Conservation (phyloP, 2,888 invertebrate genomes). For the Trichacis sp. region DNA sequence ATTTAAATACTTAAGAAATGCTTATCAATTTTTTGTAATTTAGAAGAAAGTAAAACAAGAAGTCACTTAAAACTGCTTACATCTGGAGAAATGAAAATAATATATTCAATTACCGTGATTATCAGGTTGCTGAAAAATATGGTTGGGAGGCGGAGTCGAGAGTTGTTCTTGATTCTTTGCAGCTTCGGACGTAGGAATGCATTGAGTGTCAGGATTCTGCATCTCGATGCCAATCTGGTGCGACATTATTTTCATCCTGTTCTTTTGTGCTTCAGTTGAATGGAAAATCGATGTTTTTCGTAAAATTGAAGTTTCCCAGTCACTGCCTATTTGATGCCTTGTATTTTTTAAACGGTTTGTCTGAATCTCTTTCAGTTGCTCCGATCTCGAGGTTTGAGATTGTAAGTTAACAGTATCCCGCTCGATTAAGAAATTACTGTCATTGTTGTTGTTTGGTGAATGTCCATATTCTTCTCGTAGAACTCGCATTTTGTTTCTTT, state of each 20-base stretch:
- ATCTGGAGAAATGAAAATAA: no score
- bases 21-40: no score
- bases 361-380: slow-evolving; percentile 35
- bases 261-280: slow-evolving; percentile 48
- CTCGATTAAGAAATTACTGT: slow-evolving; percentile 13
- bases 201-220: not conserved
- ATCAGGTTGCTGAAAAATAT: slow-evolving; percentile 17
- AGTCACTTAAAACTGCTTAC: no score
- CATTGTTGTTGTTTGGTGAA: slow-evolving; percentile 55
- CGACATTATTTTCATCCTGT: slow-evolving; percentile 57
- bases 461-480: slow-evolving; percentile 74
- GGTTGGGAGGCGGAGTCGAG: slow-evolving; percentile 41
- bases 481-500: slow-evolving; percentile 74
- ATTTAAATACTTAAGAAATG: no score
- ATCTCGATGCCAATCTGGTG: slow-evolving; percentile 56
- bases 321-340: slow-evolving; percentile 38
- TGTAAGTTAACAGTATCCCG: slow-evolving; percentile 19
- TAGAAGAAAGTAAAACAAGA: no score
- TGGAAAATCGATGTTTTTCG: slow-evolving; percentile 15
- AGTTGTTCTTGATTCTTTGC: slow-evolving; percentile 64
- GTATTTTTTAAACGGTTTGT: slow-evolving; percentile 39
- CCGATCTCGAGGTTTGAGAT: slow-evolving; percentile 3
- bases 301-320: slow-evolving; percentile 21
- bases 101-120: not conserved
- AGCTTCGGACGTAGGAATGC: slow-evolving; percentile 54